A percentile compares a stretch with the other conserved stretches of the same genome.
Evolutionary conservation across 2,888 invertebrate genomes (phyloP).

Genomic region (Nomada ruficornis): DNA sequence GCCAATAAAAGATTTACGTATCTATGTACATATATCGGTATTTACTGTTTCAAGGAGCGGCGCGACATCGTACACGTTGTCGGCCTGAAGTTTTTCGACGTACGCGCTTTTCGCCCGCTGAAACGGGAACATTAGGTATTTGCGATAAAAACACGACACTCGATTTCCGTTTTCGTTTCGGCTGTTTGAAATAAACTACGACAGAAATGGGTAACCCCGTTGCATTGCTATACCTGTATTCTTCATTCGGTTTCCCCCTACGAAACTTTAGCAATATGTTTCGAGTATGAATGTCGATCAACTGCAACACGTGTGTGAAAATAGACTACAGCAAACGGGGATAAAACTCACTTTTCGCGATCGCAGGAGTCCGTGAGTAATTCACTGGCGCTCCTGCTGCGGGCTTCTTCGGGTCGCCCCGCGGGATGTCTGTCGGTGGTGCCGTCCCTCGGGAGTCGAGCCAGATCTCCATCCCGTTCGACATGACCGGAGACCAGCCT

Average conservation of each 20-base stretch:
- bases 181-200: neutral
- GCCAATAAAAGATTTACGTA: neutral
- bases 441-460: conserved; percentile 82
- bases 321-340: neutral
- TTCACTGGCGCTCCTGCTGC: conserved; percentile 88
- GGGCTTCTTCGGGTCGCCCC: conserved; percentile 82
- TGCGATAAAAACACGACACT: neutral
- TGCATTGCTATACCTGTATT: neutral
- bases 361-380: conserved; percentile 86
- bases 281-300: too few species aligned
- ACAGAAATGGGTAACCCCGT: neutral
- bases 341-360: conserved; percentile 74
- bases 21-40: conserved; percentile 28
- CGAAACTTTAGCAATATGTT: neutral
- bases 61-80: conserved; percentile 63
- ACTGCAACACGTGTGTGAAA: neutral
- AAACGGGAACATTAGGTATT: conserved; percentile 30
- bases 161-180: neutral
- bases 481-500: conserved; percentile 68
- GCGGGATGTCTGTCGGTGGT: conserved; percentile 85
- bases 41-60: conserved; percentile 73
- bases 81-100: conserved; percentile 70
- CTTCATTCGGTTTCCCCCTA: too few species aligned
- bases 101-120: conserved; percentile 34
- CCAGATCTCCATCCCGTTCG: conserved; percentile 72